These are phyloP conservation scores for Pagetopsis macropterus DNA, from an alignment of 2,797 vertebrate species.

Conservation along the genomic window DNA sequence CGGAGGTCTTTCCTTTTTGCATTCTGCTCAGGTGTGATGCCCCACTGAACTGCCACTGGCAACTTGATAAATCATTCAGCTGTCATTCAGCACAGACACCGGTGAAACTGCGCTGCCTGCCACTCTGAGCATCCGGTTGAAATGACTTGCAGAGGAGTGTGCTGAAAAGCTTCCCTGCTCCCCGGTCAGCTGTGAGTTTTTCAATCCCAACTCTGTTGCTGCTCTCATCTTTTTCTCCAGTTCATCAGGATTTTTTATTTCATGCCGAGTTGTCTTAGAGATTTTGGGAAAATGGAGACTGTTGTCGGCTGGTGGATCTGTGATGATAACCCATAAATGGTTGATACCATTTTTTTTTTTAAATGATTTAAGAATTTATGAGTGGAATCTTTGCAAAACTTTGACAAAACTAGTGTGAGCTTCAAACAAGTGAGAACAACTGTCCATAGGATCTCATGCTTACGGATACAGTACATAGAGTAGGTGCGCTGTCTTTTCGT, in stretches of 20 bases:
- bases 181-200: slow-evolving; percentile 57
- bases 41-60: slow-evolving; percentile 54
- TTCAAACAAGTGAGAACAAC: too few species aligned
- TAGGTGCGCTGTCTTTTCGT: too few species aligned
- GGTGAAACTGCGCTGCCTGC: slow-evolving; percentile 43
- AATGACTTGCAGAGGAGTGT: slow-evolving; percentile 59
- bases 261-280: slow-evolving; percentile 23
- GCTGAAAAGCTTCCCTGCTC: slow-evolving; percentile 38
- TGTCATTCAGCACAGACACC: slow-evolving; percentile 67
- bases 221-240: slow-evolving; percentile 33
- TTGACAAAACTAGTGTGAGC: too few species aligned
- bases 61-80: slow-evolving; percentile 72
- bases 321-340: background rate
- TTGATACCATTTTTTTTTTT: background rate
- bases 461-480: too few species aligned
- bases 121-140: slow-evolving; percentile 50
- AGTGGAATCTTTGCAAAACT: too few species aligned
- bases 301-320: slow-evolving; percentile 4
- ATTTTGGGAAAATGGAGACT: slow-evolving; percentile 28
- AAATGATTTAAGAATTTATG: too few species aligned
- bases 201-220: slow-evolving; percentile 17
- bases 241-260: slow-evolving; percentile 35
- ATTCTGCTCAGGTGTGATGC: slow-evolving; percentile 52
- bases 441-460: too few species aligned
- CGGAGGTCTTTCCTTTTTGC: slow-evolving; percentile 28